These are phyloP conservation scores for Bungarus multicinctus DNA, from an alignment of 2,113 vertebrate genomes.

Conservation along the genomic window DNA sequence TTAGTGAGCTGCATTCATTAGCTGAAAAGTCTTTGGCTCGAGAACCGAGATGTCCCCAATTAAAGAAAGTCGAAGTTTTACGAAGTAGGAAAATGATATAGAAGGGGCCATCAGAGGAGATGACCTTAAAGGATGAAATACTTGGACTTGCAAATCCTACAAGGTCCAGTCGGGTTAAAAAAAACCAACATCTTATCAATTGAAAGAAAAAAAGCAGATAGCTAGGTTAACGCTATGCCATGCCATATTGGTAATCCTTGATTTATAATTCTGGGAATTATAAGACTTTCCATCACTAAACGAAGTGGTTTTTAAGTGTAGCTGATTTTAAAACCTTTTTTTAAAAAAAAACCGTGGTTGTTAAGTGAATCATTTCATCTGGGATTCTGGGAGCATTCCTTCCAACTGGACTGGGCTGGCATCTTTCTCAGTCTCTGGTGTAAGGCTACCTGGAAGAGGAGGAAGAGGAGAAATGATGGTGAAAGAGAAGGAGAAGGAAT, in stretches of 20 bases:
- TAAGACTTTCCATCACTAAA: not conserved
- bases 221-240: not conserved
- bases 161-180: not conserved
- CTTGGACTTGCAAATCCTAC: not conserved
- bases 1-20: not conserved
- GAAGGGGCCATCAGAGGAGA: not conserved
- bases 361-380: not conserved
- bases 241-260: not conserved
- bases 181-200: not conserved
- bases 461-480: too few relatives aligned
- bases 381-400: not conserved
- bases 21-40: not conserved
- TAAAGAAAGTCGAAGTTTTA: not conserved
- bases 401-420: not conserved
- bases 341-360: not conserved
- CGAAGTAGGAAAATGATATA: not conserved
- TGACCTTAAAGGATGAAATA: not conserved
- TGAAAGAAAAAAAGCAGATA: not conserved
- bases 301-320: not conserved
- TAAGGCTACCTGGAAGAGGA: too few relatives aligned
- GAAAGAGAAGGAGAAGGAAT: too few relatives aligned
- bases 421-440: not conserved
- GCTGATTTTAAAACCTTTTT: not conserved
- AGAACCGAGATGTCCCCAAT: not conserved
- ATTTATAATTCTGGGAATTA: not conserved